A percentile compares a stretch with the other conserved stretches of the same genome.
These are phyloP conservation scores for Cervus canadensis DNA, from an alignment of 2,113 vertebrate genomes.

Conservation along the genomic window DNA sequence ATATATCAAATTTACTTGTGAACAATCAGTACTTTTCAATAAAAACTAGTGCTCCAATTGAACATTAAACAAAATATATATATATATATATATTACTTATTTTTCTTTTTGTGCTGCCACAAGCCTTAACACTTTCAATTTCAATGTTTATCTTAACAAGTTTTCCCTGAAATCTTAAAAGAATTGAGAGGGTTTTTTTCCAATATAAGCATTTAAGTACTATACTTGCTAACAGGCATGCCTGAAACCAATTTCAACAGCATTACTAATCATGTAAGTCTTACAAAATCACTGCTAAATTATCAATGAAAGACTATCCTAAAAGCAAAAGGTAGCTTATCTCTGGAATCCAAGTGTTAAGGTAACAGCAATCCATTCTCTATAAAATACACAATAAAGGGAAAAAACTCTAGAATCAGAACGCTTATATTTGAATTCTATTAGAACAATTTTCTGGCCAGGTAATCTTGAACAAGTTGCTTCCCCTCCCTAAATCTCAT, in stretches of 20 bases:
- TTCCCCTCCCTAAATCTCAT: slow-evolving; percentile 4
- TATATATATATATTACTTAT: neutral
- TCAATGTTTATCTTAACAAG: neutral
- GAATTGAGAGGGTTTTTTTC: neutral
- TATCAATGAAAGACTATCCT: neutral
- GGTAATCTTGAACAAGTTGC: neutral
- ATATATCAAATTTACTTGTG: neutral
- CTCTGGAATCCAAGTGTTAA: neutral
- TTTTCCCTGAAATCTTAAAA: slow-evolving; percentile 9
- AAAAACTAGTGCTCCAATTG: neutral
- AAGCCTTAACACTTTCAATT: slow-evolving; percentile 19
- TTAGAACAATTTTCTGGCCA: neutral
- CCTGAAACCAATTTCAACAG: slow-evolving; percentile 44
- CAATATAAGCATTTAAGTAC: neutral
- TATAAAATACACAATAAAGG: neutral
- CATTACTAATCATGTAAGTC: neutral
- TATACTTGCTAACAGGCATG: neutral
- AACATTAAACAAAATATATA: neutral
- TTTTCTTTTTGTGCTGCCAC: neutral
- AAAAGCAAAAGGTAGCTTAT: slow-evolving; percentile 42
- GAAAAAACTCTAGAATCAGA: slow-evolving; percentile 18
- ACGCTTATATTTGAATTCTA: slow-evolving; percentile 10
- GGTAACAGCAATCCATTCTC: neutral
- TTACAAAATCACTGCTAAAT: neutral
- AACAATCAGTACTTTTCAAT: neutral